These are phyloP conservation scores for Trogon surrucura DNA, from an alignment of 2,113 vertebrate genomes.

Conservation along the genomic window DNA sequence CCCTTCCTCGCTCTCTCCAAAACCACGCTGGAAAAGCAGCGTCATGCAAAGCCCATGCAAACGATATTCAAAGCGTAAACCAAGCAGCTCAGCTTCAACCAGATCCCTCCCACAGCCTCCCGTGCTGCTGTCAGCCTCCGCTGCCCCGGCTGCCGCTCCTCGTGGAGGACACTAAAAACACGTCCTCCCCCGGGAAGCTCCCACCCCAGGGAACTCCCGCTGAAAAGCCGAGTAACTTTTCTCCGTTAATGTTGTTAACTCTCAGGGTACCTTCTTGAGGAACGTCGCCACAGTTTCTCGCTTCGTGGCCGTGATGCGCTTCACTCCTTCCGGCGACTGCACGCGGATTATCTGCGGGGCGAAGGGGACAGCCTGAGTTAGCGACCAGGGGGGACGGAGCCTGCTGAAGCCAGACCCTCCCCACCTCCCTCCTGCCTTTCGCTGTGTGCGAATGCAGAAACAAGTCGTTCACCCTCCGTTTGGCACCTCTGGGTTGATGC, in stretches of 20 bases:
- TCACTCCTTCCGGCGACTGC: slow-evolving; percentile 95
- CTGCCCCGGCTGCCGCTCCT: not conserved
- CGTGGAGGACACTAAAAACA: not conserved
- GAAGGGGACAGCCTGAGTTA: not conserved
- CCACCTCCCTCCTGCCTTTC: not conserved
- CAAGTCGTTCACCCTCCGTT: no score
- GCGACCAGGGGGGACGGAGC: fast-evolving
- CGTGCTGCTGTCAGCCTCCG: not conserved
- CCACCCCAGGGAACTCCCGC: fast-evolving
- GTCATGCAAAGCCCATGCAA: not conserved
- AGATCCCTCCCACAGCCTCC: fast-evolving
- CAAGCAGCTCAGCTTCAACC: not conserved
- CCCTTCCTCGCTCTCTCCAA: not conserved
- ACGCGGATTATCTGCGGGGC: slow-evolving; percentile 88
- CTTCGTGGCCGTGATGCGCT: slow-evolving; percentile 89
- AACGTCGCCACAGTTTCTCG: slow-evolving; percentile 90
- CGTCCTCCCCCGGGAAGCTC: not conserved
- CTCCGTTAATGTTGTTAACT: not conserved
- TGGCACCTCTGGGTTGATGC: no score
- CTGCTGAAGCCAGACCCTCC: no score
- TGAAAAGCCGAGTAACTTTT: not conserved
- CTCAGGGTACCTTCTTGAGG: slow-evolving; percentile 89
- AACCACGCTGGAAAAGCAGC: fast-evolving
- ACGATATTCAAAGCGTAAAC: fast-evolving
- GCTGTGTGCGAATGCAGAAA: not conserved